Conservation (phyloP, 2,888 invertebrate genomes). For the Acrobeloides nanus region DNA sequence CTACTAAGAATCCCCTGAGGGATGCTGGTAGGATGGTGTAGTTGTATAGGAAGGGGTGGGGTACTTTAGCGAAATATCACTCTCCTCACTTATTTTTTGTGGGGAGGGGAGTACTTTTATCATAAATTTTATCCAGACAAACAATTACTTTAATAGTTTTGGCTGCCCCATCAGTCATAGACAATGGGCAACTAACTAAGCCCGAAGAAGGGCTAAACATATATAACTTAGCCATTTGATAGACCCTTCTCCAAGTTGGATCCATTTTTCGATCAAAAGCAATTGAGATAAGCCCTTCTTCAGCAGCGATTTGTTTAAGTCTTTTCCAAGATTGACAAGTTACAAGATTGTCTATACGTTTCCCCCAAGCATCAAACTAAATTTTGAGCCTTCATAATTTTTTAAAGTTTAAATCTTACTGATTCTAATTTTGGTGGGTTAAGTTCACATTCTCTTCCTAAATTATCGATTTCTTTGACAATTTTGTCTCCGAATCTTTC, state of each 20-base stretch:
- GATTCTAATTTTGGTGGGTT: constrained; percentile 58
- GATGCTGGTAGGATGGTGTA: too few relatives aligned
- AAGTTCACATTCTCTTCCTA: constrained; percentile 57
- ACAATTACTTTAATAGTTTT: constrained; percentile 56
- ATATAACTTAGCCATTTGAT: constrained; percentile 58
- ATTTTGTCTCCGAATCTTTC: constrained; percentile 59
- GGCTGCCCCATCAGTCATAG: constrained; percentile 63
- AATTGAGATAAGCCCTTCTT: constrained; percentile 59
- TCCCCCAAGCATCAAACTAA: constrained; percentile 56
- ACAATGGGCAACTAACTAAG: constrained; percentile 60
- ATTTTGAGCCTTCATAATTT: neutral
- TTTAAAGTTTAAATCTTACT: too few relatives aligned
- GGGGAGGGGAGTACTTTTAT: too few relatives aligned
- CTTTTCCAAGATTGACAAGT: constrained; percentile 60
- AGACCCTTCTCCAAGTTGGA: constrained; percentile 27
- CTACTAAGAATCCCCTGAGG: too few relatives aligned
- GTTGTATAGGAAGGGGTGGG: too few relatives aligned
- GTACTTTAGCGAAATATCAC: too few relatives aligned
- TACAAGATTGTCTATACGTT: too few relatives aligned
- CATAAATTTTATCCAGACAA: neutral
- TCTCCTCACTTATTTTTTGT: too few relatives aligned
- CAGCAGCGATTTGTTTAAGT: constrained; percentile 59
- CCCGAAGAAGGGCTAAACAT: constrained; percentile 60
- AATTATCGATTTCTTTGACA: constrained; percentile 56
- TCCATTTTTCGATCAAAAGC: constrained; percentile 32